Percentiles rank a stretch among this genome's conserved stretches.
phyloP scores from a whole-genome alignment of 2,113 vertebrate species.

The Parotia lawesii region DNA sequence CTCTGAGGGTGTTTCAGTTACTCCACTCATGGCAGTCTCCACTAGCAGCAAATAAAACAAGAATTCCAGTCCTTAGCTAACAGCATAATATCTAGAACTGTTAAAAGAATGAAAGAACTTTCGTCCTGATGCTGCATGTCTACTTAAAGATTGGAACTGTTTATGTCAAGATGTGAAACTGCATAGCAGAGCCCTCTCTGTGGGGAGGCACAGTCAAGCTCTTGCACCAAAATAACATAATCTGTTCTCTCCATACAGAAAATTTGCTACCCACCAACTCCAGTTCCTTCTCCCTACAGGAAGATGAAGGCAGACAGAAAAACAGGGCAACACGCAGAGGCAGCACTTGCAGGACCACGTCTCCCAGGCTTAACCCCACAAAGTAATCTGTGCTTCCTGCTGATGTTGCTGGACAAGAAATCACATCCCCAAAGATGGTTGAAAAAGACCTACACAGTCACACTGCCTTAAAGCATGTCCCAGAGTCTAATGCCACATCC shows the following conservation, averaged over 20 bases:
- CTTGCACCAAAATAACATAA: neutral
- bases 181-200: neutral
- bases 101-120: neutral
- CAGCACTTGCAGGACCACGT: neutral
- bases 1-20: neutral
- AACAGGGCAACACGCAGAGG: neutral
- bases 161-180: neutral
- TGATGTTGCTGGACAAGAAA: neutral
- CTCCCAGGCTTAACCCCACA: neutral
- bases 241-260: neutral
- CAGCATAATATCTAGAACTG: neutral
- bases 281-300: rapidly evolving
- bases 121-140: neutral
- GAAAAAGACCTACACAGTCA: neutral
- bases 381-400: neutral
- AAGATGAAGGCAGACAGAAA: neutral
- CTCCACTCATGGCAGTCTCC: neutral
- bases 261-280: neutral
- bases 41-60: neutral
- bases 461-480: neutral
- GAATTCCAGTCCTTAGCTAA: neutral
- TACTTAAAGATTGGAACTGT: neutral
- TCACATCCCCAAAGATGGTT: neutral
- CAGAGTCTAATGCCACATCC: neutral
- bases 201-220: neutral